phyloP scores from a whole-genome alignment of 2,113 vertebrate species.

The Rhynchomys soricoides region DNA sequence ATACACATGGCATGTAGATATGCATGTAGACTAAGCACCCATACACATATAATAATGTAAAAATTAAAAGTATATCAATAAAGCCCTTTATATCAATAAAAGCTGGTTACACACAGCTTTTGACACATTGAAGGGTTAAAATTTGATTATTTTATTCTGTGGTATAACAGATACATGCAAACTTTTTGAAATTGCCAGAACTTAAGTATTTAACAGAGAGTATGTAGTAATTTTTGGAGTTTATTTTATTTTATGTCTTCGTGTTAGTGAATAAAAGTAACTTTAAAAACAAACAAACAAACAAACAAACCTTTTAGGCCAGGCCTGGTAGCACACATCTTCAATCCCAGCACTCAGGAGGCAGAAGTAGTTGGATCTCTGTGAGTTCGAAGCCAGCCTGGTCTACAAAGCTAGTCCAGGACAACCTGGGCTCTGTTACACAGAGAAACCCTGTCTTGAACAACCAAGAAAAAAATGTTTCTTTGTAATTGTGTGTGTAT shows the following conservation, averaged over 20 bases:
- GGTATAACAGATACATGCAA: neutral
- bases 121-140: neutral
- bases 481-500: neutral
- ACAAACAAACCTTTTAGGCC: neutral
- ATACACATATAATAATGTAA: neutral
- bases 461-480: neutral
- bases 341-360: neutral
- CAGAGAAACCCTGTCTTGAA: neutral
- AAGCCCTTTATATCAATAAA: neutral
- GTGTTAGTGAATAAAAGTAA: slow-evolving; percentile 42
- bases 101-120: neutral
- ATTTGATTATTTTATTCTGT: neutral
- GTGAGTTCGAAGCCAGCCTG: neutral
- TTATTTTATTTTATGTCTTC: slow-evolving; percentile 40
- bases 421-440: neutral
- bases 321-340: neutral
- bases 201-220: slow-evolving; percentile 44
- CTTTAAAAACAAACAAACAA: neutral
- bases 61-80: neutral
- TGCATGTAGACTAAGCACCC: neutral
- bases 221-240: neutral
- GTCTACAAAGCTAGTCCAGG: neutral
- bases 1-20: neutral
- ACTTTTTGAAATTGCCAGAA: slow-evolving; percentile 30
- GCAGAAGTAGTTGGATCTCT: neutral